Percentiles rank a stretch among this genome's conserved stretches.
These are phyloP conservation scores for Neolamprologus toae DNA, from an alignment of 2,113 vertebrate species.

Conservation along the genomic window DNA sequence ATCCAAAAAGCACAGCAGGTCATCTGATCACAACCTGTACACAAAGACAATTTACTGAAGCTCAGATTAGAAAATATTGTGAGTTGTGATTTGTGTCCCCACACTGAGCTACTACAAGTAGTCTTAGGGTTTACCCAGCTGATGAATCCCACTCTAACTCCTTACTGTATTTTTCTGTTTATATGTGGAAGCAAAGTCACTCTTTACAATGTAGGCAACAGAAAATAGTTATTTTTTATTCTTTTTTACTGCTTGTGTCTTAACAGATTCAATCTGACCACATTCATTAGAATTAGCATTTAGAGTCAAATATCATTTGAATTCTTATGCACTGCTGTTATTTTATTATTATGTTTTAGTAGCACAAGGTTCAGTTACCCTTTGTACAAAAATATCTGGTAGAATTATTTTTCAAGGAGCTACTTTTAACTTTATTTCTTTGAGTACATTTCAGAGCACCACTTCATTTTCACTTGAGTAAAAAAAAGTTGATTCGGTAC, in stretches of 20 bases:
- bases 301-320: background rate
- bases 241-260: background rate
- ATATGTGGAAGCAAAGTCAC: background rate
- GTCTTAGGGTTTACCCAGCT: background rate
- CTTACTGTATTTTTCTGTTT: background rate
- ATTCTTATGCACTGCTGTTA: rapidly evolving
- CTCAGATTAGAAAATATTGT: background rate
- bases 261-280: background rate
- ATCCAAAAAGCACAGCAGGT: background rate
- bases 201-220: background rate
- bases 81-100: background rate
- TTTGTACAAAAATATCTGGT: background rate
- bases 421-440: background rate
- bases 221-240: background rate
- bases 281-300: background rate
- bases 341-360: background rate
- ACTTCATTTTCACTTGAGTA: background rate
- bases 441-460: background rate
- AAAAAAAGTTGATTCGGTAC: background rate
- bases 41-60: background rate
- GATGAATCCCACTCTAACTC: background rate
- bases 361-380: background rate
- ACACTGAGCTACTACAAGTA: background rate
- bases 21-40: background rate
- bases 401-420: background rate